These are phyloP conservation scores for Patella depressa DNA, from an alignment of 2,888 invertebrate species.

Conservation along the genomic window DNA sequence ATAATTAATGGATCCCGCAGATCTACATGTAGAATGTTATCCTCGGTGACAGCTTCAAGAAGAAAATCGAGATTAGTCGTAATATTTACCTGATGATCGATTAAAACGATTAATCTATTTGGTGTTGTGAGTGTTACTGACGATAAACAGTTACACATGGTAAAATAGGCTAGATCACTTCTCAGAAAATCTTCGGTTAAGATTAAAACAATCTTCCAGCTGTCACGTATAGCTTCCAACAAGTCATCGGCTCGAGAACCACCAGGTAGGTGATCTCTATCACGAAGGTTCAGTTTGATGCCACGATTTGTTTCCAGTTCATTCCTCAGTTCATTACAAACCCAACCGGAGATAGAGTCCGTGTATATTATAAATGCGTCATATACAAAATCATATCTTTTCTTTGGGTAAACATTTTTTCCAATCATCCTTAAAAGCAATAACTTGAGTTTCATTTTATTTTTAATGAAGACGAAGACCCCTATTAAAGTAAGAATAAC, in stretches of 20 bases:
- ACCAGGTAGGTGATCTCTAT: constrained; percentile 6
- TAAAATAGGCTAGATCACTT: not conserved
- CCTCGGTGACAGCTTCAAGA: not conserved
- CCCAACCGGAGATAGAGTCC: not conserved
- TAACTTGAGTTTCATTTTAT: not conserved
- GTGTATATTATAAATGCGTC: not conserved
- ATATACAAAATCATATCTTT: not conserved
- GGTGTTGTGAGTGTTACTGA: constrained; percentile 2
- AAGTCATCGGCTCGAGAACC: not conserved
- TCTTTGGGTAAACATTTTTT: constrained; percentile 1
- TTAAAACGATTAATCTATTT: not conserved
- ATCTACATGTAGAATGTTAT: not conserved
- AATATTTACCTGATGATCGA: not conserved
- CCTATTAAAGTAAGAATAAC: not conserved
- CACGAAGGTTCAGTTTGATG: not conserved
- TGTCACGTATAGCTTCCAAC: not conserved
- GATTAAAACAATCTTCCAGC: constrained; percentile 6
- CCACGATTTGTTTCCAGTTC: not conserved
- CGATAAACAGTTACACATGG: constrained; percentile 1
- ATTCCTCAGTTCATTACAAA: not conserved
- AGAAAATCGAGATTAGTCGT: not conserved
- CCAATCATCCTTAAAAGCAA: not conserved
- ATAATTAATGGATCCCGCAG: not conserved
- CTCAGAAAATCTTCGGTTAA: constrained; percentile 1
- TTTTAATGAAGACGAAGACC: not conserved